phyloP scores from a whole-genome alignment of 2,113 vertebrate genomes.

The Mastomys coucha region DNA sequence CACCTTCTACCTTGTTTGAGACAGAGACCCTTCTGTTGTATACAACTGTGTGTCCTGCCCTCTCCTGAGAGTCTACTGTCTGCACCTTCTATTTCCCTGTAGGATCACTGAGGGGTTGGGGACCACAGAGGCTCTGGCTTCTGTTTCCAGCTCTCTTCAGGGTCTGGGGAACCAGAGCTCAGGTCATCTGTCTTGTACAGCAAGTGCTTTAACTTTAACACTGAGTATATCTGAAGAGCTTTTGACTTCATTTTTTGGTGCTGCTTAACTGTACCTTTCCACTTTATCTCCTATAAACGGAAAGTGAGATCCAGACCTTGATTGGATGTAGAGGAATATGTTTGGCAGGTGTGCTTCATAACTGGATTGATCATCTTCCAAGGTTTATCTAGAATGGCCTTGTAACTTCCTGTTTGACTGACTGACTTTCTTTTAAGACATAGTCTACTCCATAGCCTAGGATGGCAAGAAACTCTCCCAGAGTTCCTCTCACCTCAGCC shows the following conservation, averaged over 20 bases:
- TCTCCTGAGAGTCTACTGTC: not conserved
- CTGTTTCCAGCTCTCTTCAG: not conserved
- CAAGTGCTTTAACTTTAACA: not conserved
- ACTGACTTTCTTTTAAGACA: not conserved
- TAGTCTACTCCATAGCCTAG: not conserved
- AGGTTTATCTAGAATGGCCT: constrained; percentile 16
- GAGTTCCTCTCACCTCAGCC: not conserved
- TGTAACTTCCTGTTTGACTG: not conserved
- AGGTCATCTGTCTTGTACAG: not conserved
- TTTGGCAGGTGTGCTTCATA: constrained; percentile 33
- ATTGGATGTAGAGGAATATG: constrained; percentile 34
- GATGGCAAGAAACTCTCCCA: not conserved
- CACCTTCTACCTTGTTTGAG: not conserved
- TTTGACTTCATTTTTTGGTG: not conserved
- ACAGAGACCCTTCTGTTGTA: not conserved
- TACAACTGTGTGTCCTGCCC: not conserved
- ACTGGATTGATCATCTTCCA: not conserved
- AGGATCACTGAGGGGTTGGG: not conserved
- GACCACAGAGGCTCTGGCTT: not conserved
- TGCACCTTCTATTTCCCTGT: not conserved
- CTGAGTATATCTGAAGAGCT: too few relatives aligned
- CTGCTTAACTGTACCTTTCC: not conserved
- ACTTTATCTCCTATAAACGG: constrained; percentile 32
- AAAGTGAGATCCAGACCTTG: constrained; percentile 18
- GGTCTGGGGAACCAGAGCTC: not conserved